phyloP scores from a whole-genome alignment of 2,113 vertebrate genomes.

The Phrynosoma blainvillii region DNA sequence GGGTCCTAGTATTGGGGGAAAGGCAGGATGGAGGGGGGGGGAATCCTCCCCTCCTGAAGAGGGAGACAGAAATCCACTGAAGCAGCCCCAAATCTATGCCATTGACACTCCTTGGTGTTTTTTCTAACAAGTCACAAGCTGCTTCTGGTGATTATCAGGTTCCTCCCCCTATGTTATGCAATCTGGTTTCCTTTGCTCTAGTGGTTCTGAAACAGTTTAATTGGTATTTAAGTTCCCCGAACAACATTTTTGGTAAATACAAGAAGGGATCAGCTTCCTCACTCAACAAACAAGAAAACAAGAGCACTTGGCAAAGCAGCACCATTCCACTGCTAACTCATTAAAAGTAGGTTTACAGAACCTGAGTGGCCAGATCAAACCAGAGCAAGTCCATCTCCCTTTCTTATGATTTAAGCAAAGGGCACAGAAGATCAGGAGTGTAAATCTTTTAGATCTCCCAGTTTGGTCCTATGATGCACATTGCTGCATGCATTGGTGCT shows the following conservation, averaged over 20 bases:
- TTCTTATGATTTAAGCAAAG: background rate
- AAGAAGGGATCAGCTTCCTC: background rate
- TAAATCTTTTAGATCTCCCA: background rate
- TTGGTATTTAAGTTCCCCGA: background rate
- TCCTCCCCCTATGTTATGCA: background rate
- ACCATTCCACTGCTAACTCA: background rate
- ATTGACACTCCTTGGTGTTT: too few relatives aligned
- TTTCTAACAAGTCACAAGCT: background rate
- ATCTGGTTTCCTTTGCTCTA: background rate
- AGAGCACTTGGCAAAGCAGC: background rate
- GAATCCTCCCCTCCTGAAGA: too few relatives aligned
- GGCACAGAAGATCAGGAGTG: background rate
- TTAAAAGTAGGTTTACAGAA: background rate
- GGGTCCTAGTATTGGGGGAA: too few relatives aligned
- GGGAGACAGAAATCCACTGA: background rate
- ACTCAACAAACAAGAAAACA: background rate
- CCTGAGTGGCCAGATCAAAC: background rate
- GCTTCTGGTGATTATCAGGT: background rate
- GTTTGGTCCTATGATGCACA: background rate
- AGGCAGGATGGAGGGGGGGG: too few relatives aligned
- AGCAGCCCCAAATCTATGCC: background rate
- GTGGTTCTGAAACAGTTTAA: background rate
- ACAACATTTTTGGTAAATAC: background rate
- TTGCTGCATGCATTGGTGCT: background rate
- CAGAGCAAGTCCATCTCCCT: background rate